Base-by-base conservation (phyloP, 2,888 invertebrate species). In the Bimastos eiseni region DNA sequence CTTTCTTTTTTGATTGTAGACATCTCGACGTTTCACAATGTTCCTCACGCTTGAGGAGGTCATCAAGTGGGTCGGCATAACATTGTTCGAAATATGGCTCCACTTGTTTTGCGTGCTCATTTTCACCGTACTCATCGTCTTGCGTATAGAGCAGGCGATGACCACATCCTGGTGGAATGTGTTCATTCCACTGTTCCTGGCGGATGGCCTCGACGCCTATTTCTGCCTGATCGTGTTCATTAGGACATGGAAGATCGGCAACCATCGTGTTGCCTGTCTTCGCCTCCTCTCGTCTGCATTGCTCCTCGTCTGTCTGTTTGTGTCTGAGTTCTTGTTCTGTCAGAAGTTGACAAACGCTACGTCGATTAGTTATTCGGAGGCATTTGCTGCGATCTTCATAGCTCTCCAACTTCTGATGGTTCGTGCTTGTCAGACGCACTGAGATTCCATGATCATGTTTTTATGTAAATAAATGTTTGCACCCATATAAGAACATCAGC, bases 221-320 rank as follows among this genome's bases (percentile, higher is more conserved):
- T 99, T 99, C 95, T 98, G 98, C 94, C 97, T 98, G 90, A 99
- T 99, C 93, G 97, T 99, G 91, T 98, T 98, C 94, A 98, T 99
- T 93, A 96, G 99, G 93, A 97, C 98, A 97, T 97, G 97, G 94
- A 96, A 97, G 94, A 97, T 97, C 93, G 97, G 94, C 33, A 94
- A 94, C 55, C 94, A 94, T 91, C 97, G 97, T 95, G 96, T 96
- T 90, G 97, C 97, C n/a, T 95, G 97, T 89, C 96, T 97, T 92
- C 96, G 98, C 93, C 96, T 97, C 49, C 93, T 97, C 91, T 98
- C 98, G 97, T 98, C 98, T 94, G 96, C 97, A 90, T 97, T 97
- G 93, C 97, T 97, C 94, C 95, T 98, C 91, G 96, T 97, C 70
- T 96, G 98, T 92, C 96, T 98, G 92, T 97, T 98, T 96, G 97